Evolutionary conservation across 2,888 invertebrate genomes (phyloP), one percentile per base, ranked within the genome.

Genomic region (Drosophila borborema): DNA sequence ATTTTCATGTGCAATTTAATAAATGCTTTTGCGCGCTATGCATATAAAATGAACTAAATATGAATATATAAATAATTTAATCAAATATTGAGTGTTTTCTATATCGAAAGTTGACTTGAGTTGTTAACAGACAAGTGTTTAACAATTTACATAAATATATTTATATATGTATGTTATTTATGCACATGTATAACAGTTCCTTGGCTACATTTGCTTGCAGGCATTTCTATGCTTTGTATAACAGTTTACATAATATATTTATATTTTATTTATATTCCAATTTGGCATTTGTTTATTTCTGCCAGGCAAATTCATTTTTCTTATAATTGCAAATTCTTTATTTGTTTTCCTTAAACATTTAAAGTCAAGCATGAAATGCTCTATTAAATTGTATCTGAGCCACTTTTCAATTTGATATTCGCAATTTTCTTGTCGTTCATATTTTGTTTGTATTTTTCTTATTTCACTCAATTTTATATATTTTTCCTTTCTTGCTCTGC

Each of bases 391-490:
- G 49, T 54, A 40, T 45, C 34, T 20, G 56, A 66, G 41, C n/a
- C 36, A 62, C 38, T 58, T 62, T 79, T 74, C 56, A 49, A 64
- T 78, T 79, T 58, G 36, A 63, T 56, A 58, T 64, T 40, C 20
- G 7, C 34, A 53, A 53, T 66, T 54, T 45, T 53, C 51, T 28
- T 55, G 14, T 18, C 18, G 10, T 55, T 23, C 2, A 6, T 6
- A 28, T 28, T 28, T 20, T 20, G 20, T 20, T 20, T 66, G n/a
- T 16, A 18, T 49, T 16, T 14, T 7, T 4, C 20, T 36, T 53
- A 6, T n/a, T 18, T 54, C 20, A 31, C 18, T 51, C 6, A 20
- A 34, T 18, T 56, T 20, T 66, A 10, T 66, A 10, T 23, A 18
- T 23, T 56, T 20, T 20, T 46, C 8, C 16, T 46, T 23, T 23